Evolutionary conservation across 2,797 vertebrate species (phyloP), one percentile per base, ranked within the genome.

Genomic region (Poeciliopsis turneri): DNA sequence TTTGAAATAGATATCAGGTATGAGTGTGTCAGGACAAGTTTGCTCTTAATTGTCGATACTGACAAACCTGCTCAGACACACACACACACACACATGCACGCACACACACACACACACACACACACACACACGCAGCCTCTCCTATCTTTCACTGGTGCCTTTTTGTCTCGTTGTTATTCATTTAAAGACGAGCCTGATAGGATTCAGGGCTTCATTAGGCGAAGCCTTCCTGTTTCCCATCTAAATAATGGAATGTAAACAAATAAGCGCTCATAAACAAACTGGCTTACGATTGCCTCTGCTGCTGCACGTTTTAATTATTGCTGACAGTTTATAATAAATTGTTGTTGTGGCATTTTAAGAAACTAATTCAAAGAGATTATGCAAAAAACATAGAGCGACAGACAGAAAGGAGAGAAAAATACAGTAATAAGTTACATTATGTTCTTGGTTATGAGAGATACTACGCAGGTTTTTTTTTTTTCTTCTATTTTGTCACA

Each of bases 201-300:
- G 81, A 78, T 76, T 73, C 2, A 1, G 46, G 23, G 76, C 74
- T 82, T 88, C 81, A 86, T 90, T 87, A 87, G 75, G 66, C 76
- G 80, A 82, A 81, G 72, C 43, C 80, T 90, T 90, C 78, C 88
- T 89, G 85, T 84, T 85, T 82, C 80, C 78, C 72, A 75, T 70
- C 76, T 76, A 64, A 74, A 82, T 88, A 84, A 92, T 86, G 82
- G 33, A 87, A 87, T 84, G 43, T 73, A 85, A 86, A 82, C 73
- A 86, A 86, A 74, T 82, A 81, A 82, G 74, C 13, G 43, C 36
- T 39, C 12, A 53, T 79, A 71, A 85, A 87, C 78, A 83, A 74
- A 53, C 43, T 51, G 25, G 33, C 18, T 53, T 53, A 30, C 0
- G 12, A 79, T 57, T 36, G 59, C 23, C 55, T 78, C 68, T 70